A percentile compares a stretch with the other conserved stretches of the same genome.
Conservation (phyloP, 2,797 vertebrate genomes). For the Nyctalus aviator region DNA sequence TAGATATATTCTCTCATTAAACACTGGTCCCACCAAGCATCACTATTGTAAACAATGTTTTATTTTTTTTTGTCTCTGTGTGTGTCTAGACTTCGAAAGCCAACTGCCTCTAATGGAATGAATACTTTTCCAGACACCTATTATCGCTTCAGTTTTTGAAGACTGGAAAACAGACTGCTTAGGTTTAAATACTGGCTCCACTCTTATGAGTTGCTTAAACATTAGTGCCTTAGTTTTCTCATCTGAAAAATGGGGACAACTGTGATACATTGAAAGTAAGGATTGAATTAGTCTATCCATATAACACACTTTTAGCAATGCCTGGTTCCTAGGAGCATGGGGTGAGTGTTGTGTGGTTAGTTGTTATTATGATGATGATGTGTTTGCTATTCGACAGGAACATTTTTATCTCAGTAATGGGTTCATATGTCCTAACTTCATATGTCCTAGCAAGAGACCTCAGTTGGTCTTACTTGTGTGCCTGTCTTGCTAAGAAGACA, state of each 20-base stretch:
- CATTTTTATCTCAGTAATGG: not conserved
- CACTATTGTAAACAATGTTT: not conserved
- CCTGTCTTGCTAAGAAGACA: slow-evolving; percentile 31
- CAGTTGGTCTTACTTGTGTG: not conserved
- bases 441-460: not conserved
- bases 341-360: not conserved
- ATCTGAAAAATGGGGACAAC: not conserved
- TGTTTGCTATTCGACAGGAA: not conserved
- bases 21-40: not conserved
- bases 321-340: not conserved
- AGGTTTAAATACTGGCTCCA: not conserved
- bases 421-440: not conserved
- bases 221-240: not conserved
- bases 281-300: not conserved
- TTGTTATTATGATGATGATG: not conserved
- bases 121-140: not conserved
- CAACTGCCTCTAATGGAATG: not conserved
- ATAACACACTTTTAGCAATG: not conserved
- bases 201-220: not conserved
- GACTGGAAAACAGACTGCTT: not conserved
- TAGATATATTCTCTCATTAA: not conserved
- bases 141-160: slow-evolving; percentile 17
- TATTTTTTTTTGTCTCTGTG: not conserved
- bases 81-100: slow-evolving; percentile 31
- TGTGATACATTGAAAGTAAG: not conserved